Percentiles rank a stretch among this genome's conserved stretches.
Conservation (phyloP, 2,888 invertebrate genomes). For the Leptinotarsa haldemani region DNA sequence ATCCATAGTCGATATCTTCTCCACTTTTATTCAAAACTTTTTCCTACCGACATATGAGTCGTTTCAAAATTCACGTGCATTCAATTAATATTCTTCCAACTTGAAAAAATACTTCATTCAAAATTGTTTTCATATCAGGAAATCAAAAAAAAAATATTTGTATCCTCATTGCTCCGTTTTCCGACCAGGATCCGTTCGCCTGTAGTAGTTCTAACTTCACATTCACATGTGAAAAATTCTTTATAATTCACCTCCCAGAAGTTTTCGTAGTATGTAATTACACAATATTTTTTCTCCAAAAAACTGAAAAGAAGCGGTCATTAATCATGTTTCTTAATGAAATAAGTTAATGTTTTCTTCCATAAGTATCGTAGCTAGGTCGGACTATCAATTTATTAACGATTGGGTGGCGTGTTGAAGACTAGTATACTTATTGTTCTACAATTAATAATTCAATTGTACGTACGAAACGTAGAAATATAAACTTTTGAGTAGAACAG, state of each 20-base stretch:
- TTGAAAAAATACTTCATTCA: too few relatives aligned
- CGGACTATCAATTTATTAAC: constrained; percentile 1
- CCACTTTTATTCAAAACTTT: too few relatives aligned
- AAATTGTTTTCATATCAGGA: too few relatives aligned
- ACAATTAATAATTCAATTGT: constrained; percentile 8
- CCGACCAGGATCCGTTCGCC: too few relatives aligned
- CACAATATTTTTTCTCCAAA: neutral
- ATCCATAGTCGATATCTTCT: too few relatives aligned
- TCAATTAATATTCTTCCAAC: too few relatives aligned
- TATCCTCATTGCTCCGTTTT: too few relatives aligned
- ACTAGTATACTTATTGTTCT: neutral
- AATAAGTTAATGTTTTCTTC: neutral
- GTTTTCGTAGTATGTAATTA: neutral
- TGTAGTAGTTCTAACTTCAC: too few relatives aligned
- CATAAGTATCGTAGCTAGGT: neutral
- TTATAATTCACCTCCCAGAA: neutral
- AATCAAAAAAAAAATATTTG: too few relatives aligned
- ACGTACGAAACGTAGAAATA: neutral
- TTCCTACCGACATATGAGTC: too few relatives aligned
- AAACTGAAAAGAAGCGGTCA: neutral
- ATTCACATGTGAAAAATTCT: too few relatives aligned
- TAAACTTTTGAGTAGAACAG: neutral
- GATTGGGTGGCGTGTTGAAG: neutral
- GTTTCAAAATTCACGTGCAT: too few relatives aligned
- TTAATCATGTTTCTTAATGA: constrained; percentile 2